Evolutionary conservation across 2,113 vertebrate species (phyloP).

Genomic region (Peucedramus taeniatus): DNA sequence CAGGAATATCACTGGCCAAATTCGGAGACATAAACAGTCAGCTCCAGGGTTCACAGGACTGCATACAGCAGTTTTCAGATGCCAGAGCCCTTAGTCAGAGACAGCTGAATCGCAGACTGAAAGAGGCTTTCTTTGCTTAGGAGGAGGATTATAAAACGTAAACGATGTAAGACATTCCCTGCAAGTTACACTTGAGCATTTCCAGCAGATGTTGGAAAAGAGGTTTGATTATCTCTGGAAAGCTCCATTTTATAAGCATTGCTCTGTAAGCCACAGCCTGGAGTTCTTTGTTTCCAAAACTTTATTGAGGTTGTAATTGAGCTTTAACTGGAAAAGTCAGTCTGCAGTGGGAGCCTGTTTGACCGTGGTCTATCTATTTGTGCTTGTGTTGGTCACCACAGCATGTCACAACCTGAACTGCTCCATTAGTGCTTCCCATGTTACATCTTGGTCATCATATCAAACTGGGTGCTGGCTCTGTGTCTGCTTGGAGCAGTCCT

Average conservation of each 20-base stretch:
- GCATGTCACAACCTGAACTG: not conserved
- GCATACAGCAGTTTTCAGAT: conserved; percentile 58
- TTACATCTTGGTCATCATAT: not conserved
- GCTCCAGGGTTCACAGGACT: conserved; percentile 47
- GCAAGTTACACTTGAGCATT: conserved; percentile 15
- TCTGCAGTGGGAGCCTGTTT: not conserved
- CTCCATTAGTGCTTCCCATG: not conserved
- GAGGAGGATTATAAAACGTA: conserved; percentile 59
- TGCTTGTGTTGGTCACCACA: not conserved
- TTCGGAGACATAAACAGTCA: conserved; percentile 41
- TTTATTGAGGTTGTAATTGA: not conserved
- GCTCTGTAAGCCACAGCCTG: not conserved
- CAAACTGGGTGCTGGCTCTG: not conserved
- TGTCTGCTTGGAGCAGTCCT: not conserved
- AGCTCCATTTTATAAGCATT: not conserved
- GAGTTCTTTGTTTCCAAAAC: not conserved
- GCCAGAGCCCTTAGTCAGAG: conserved; percentile 67
- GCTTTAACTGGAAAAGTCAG: not conserved
- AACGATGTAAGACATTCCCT: conserved; percentile 49
- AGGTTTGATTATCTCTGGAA: conserved; percentile 14
- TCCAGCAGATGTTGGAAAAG: conserved; percentile 28
- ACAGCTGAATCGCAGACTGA: conserved; percentile 61
- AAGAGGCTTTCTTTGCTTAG: conserved; percentile 62
- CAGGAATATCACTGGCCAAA: not conserved
- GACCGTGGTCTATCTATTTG: not conserved